Evolutionary conservation across 64 coral and sea anemone species (phyloP).

Genomic region (Astreopora myriophthalma): DNA sequence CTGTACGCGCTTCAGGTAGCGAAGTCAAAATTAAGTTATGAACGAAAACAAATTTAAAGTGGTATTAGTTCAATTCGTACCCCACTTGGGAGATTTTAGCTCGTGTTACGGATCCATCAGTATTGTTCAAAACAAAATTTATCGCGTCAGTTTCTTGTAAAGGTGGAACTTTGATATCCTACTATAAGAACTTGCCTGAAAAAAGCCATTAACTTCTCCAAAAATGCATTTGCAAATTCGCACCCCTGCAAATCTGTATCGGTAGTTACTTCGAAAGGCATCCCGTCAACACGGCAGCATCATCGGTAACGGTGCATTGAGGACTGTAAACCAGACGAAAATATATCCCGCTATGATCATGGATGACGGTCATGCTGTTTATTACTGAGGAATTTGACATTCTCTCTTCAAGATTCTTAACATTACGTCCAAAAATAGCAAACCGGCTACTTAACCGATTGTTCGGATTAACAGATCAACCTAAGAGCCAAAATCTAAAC

Average conservation of each 20-base stretch:
- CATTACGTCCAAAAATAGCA: not conserved
- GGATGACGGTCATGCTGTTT: not conserved
- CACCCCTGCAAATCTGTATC: too few species aligned
- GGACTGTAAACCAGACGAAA: not conserved
- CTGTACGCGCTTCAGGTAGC: too few species aligned
- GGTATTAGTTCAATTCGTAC: not conserved
- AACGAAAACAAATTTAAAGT: not conserved
- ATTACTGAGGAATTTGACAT: not conserved
- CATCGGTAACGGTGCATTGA: not conserved
- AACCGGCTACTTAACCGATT: not conserved
- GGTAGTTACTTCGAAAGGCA: not conserved
- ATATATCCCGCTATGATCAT: not conserved
- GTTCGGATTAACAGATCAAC: not conserved
- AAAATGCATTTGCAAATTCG: not conserved
- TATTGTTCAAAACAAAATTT: not conserved
- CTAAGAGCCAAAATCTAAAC: not conserved
- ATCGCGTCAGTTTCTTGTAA: not conserved
- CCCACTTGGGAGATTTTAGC: not conserved
- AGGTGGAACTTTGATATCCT: not conserved
- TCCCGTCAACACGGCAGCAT: not conserved
- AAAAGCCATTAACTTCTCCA: too few species aligned
- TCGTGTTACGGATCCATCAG: not conserved
- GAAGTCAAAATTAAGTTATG: not conserved
- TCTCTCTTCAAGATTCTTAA: too few species aligned
- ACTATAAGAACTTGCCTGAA: too few species aligned